Conservation (phyloP, 2,888 invertebrate species). For the Limenitis camilla region DNA sequence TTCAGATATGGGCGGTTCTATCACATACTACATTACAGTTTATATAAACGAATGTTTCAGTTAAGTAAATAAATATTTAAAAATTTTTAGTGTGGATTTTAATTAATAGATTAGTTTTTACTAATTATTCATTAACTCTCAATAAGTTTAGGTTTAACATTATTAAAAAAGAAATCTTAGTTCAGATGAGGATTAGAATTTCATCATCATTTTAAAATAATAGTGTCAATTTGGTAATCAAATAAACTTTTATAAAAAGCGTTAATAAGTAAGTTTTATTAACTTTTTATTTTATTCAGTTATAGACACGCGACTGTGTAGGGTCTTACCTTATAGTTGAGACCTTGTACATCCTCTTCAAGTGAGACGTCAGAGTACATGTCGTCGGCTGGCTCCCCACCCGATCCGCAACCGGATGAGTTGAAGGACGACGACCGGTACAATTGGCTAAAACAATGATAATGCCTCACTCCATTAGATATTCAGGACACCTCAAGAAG, state of each 20-base stretch:
- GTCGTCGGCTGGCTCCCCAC: slow-evolving; percentile 94
- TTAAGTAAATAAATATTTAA: too few relatives aligned
- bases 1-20: too few relatives aligned
- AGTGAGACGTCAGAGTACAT: slow-evolving; percentile 95
- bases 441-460: slow-evolving; percentile 81
- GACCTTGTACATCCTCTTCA: slow-evolving; percentile 94
- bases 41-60: too few relatives aligned
- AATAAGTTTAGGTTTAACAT: too few relatives aligned
- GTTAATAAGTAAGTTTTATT: background rate
- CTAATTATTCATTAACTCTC: too few relatives aligned
- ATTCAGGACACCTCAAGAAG: slow-evolving; percentile 25
- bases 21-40: too few relatives aligned
- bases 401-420: slow-evolving; percentile 92
- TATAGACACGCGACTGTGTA: background rate
- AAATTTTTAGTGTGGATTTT: too few relatives aligned
- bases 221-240: too few relatives aligned
- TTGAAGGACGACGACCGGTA: slow-evolving; percentile 95
- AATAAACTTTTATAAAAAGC: background rate
- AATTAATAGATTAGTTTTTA: too few relatives aligned
- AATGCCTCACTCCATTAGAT: slow-evolving; percentile 28
- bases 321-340: slow-evolving; percentile 88
- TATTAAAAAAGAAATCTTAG: too few relatives aligned
- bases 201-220: too few relatives aligned
- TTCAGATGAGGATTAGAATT: too few relatives aligned
- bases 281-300: background rate